A percentile compares a stretch with the other conserved stretches of the same genome.
Evolutionary conservation across 2,113 vertebrate species (phyloP).

Genomic region (Cyrtonyx montezumae): DNA sequence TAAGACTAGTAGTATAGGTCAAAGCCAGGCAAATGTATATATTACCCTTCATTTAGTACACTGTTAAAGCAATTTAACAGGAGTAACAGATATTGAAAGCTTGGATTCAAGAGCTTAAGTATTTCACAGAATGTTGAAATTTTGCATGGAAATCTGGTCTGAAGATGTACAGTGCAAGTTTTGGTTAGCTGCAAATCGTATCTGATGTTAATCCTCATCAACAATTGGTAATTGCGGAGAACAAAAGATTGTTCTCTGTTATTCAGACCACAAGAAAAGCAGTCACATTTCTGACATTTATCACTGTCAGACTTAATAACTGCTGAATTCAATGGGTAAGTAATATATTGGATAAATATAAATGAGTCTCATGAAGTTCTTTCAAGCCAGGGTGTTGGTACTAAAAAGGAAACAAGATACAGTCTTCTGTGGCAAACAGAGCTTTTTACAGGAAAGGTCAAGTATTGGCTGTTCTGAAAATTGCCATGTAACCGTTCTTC

Average conservation of each 20-base stretch:
- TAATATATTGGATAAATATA: background rate
- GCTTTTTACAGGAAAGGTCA: constrained; percentile 15
- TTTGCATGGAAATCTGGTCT: background rate
- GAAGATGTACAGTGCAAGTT: background rate
- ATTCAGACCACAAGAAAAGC: background rate
- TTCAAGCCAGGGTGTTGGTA: background rate
- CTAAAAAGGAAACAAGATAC: background rate
- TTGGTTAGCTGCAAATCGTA: background rate
- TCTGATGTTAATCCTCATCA: background rate
- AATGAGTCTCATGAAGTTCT: background rate
- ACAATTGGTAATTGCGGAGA: background rate
- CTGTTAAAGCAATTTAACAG: background rate
- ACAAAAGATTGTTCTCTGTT: background rate
- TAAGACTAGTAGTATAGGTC: background rate
- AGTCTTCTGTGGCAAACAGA: background rate
- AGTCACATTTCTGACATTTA: background rate
- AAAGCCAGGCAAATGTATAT: background rate
- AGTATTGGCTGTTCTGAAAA: constrained; percentile 11
- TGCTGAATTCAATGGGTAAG: background rate
- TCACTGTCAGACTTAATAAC: background rate
- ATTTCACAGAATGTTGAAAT: background rate
- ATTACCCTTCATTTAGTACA: background rate
- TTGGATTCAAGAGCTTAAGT: background rate
- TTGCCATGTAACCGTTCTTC: background rate
- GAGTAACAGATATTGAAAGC: background rate